phyloP scores from a whole-genome alignment of 1,140 invertebrate genomes.

The Neoseiulus cucumeris region DNA sequence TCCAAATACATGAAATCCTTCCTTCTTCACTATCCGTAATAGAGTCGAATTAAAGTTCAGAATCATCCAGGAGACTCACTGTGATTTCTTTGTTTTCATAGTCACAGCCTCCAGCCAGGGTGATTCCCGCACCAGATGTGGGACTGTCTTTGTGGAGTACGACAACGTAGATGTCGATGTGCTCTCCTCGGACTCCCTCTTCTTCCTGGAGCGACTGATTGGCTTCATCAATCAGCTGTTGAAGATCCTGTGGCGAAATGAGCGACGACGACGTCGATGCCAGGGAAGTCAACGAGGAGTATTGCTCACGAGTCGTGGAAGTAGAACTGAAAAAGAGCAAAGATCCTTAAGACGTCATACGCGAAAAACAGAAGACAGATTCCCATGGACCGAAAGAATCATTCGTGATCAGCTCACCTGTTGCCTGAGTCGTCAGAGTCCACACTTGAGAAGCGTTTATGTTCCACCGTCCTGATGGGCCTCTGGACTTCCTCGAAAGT shows the following conservation, averaged over 20 bases:
- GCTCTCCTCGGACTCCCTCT: slow-evolving; percentile 22
- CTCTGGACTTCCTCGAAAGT: slow-evolving; percentile 36
- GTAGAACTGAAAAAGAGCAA: neutral
- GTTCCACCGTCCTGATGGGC: slow-evolving; percentile 17
- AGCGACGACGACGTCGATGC: slow-evolving; percentile 38
- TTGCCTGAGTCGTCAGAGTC: slow-evolving; percentile 4
- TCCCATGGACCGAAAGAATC: neutral
- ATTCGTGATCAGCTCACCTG: neutral
- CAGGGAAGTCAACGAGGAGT: slow-evolving; percentile 39
- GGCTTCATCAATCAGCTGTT: slow-evolving; percentile 40
- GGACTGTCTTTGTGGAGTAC: slow-evolving; percentile 33
- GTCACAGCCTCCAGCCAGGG: slow-evolving; percentile 61
- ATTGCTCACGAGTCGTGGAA: slow-evolving; percentile 26
- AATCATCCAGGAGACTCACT: no score
- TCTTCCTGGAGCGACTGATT: slow-evolving; percentile 38
- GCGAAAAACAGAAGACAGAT: neutral
- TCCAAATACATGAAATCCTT: no score
- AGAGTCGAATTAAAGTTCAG: no score
- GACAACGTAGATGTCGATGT: slow-evolving; percentile 38
- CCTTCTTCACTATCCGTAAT: no score
- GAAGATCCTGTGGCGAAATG: slow-evolving; percentile 40
- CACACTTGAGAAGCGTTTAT: slow-evolving; percentile 12
- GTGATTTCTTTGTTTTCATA: slow-evolving; percentile 77
- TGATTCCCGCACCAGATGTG: slow-evolving; percentile 49
- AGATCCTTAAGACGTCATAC: neutral